Evolutionary conservation across 2,113 vertebrate species (phyloP).

Genomic region (Herpailurus yagouaroundi): DNA sequence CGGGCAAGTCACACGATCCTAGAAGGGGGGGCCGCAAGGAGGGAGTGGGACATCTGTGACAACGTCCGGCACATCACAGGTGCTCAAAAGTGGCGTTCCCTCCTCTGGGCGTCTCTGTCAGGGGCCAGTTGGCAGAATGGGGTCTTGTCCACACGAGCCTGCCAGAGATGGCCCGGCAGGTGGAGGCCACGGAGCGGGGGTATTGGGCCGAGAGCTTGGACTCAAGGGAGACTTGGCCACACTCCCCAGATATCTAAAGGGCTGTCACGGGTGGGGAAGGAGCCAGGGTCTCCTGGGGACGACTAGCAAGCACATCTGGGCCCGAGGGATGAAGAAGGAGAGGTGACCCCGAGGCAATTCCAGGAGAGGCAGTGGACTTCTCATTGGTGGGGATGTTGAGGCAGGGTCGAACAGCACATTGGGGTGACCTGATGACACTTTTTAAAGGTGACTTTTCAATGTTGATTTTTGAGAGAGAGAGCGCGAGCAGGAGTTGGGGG

Average conservation of each 20-base stretch:
- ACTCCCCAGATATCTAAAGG: neutral
- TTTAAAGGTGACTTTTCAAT: no score
- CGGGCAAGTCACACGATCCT: neutral
- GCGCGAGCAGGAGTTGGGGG: no score
- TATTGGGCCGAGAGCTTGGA: neutral
- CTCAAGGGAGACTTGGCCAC: fast-evolving
- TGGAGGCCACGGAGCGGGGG: neutral
- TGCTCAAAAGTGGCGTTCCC: neutral
- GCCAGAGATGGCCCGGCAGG: neutral
- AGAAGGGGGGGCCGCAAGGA: neutral
- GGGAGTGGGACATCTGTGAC: neutral
- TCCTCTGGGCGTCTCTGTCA: no score
- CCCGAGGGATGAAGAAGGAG: neutral
- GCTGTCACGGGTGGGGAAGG: neutral
- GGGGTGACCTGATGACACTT: no score
- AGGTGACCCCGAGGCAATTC: neutral
- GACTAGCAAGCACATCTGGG: no score
- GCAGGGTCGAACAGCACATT: neutral
- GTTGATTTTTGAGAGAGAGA: no score
- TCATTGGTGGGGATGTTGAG: neutral
- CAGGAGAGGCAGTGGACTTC: neutral
- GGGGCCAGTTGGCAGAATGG: fast-evolving
- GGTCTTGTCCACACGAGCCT: neutral
- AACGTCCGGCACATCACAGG: neutral
- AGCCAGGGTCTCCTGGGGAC: neutral